Evolutionary conservation across 1,140 invertebrate species (phyloP).

Genomic region (Platorchestia sp.): DNA sequence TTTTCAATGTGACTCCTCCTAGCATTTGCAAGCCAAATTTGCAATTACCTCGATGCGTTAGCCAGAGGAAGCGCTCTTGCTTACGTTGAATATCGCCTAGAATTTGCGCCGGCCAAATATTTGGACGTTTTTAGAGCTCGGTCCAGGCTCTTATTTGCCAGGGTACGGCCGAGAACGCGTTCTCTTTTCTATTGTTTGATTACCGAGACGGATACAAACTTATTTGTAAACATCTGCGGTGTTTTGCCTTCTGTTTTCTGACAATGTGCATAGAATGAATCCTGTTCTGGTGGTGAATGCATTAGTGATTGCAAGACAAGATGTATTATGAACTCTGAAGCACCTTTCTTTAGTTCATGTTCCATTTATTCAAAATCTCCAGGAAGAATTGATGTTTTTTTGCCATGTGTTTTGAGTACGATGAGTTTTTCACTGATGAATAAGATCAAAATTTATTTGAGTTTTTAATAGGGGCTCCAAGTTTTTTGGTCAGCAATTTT

Average conservation of each 20-base stretch:
- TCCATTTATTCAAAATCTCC: not conserved
- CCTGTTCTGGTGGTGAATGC: not conserved
- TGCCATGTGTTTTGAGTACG: too few relatives aligned
- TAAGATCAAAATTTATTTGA: too few relatives aligned
- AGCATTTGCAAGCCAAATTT: constrained; percentile 41
- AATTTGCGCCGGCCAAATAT: constrained; percentile 33
- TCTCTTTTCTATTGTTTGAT: constrained; percentile 28
- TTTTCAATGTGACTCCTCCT: constrained; percentile 13
- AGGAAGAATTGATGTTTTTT: too few relatives aligned
- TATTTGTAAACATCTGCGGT: not conserved
- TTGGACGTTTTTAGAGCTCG: constrained; percentile 47
- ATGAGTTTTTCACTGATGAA: too few relatives aligned
- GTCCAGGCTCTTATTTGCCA: constrained; percentile 25
- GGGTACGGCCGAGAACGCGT: not conserved
- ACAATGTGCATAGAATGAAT: not conserved
- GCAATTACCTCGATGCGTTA: constrained; percentile 19
- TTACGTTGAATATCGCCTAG: constrained; percentile 24
- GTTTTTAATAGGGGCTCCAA: too few relatives aligned
- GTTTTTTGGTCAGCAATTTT: too few relatives aligned
- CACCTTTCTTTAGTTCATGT: not conserved
- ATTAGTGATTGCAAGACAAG: not conserved
- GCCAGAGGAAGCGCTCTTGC: not conserved
- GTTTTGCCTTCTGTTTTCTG: not conserved
- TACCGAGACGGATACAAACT: constrained; percentile 18
- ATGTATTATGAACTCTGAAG: not conserved